Conservation (phyloP, 2,888 invertebrate genomes). For the Amphimallon solstitiale region DNA sequence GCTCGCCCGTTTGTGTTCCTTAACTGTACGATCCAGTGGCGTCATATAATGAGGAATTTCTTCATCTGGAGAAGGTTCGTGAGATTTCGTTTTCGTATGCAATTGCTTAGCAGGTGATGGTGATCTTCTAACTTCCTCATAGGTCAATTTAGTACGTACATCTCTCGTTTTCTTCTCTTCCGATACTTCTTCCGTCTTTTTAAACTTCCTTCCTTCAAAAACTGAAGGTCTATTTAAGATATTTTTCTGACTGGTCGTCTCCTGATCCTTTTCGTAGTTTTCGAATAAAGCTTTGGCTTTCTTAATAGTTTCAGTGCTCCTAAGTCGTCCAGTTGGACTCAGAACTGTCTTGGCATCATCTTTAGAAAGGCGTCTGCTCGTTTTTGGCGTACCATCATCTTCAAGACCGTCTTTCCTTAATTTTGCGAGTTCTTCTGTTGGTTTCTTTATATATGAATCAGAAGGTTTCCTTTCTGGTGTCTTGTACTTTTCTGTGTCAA, state of each 20-base stretch:
- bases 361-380: constrained; percentile 58
- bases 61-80: constrained; percentile 40
- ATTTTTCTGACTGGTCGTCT: constrained; percentile 61
- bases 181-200: neutral
- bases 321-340: constrained; percentile 58
- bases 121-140: constrained; percentile 26
- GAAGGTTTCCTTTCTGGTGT: constrained; percentile 51
- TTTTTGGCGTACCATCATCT: constrained; percentile 54
- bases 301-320: constrained; percentile 73
- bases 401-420: constrained; percentile 45
- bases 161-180: neutral
- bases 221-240: constrained; percentile 66
- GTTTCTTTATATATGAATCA: constrained; percentile 40
- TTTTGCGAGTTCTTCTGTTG: constrained; percentile 36
- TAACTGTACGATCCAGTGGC: constrained; percentile 53
- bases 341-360: constrained; percentile 54
- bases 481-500: constrained; percentile 40
- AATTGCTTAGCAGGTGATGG: constrained; percentile 4
- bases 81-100: constrained; percentile 21
- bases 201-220: constrained; percentile 58
- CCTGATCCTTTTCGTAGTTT: constrained; percentile 65
- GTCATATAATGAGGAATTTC: constrained; percentile 58
- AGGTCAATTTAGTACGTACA: constrained; percentile 36
- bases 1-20: neutral
- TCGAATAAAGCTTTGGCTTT: constrained; percentile 79